These are phyloP conservation scores for Drosophila melanocephala DNA, from an alignment of 2,888 invertebrate species.

Conservation along the genomic window DNA sequence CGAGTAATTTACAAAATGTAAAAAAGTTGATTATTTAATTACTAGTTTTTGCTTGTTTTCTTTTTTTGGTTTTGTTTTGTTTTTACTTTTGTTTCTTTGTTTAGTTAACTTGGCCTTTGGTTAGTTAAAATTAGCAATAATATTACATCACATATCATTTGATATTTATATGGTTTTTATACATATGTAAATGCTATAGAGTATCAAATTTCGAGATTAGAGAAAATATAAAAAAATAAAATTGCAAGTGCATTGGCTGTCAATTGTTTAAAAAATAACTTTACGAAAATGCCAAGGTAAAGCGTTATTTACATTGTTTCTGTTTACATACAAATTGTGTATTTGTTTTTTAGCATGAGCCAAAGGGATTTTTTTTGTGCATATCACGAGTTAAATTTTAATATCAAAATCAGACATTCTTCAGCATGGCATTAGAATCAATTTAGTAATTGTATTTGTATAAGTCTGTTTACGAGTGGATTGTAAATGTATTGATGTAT, in stretches of 20 bases:
- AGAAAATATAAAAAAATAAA: slow-evolving; percentile 58
- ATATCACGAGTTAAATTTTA: slow-evolving; percentile 45
- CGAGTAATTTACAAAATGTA: slow-evolving; percentile 72
- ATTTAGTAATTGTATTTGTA: slow-evolving; percentile 58
- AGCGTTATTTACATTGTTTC: slow-evolving; percentile 75
- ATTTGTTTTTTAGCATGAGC: slow-evolving; percentile 32
- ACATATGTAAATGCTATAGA: slow-evolving; percentile 71
- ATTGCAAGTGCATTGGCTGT: slow-evolving; percentile 78
- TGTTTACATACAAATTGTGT: slow-evolving; percentile 20
- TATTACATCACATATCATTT: slow-evolving; percentile 77
- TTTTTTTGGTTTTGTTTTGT: slow-evolving; percentile 39
- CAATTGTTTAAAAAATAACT: slow-evolving; percentile 35
- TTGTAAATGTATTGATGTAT: background rate
- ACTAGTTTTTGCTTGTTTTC: slow-evolving; percentile 62
- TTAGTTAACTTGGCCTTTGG: slow-evolving; percentile 86
- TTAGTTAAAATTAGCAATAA: slow-evolving; percentile 85
- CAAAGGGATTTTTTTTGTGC: slow-evolving; percentile 52
- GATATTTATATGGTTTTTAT: slow-evolving; percentile 65
- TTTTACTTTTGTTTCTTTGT: slow-evolving; percentile 65
- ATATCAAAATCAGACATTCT: slow-evolving; percentile 50
- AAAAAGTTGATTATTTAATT: slow-evolving; percentile 45
- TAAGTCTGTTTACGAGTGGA: slow-evolving; percentile 10
- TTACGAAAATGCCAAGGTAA: slow-evolving; percentile 55
- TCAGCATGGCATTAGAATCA: slow-evolving; percentile 62
- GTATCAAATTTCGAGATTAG: slow-evolving; percentile 61